A percentile compares a stretch with the other conserved stretches of the same genome.
Conservation (phyloP, 1,140 invertebrate genomes). For the Lucilia sericata region DNA sequence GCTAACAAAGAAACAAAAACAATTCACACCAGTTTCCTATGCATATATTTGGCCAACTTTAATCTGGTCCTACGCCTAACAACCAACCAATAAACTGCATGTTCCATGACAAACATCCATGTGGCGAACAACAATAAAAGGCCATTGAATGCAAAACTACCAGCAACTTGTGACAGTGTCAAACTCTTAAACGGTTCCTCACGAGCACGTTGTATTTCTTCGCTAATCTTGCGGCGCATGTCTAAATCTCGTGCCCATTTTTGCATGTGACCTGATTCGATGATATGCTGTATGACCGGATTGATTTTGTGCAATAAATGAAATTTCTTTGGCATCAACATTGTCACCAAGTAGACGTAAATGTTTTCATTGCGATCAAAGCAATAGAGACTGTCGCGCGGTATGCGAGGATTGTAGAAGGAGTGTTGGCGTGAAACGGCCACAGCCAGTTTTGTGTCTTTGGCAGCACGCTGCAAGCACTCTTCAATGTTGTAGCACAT, state of each 20-base stretch:
- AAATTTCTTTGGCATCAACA: slow-evolving; percentile 63
- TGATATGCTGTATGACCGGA: slow-evolving; percentile 60
- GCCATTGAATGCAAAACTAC: slow-evolving; percentile 54
- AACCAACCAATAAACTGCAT: slow-evolving; percentile 48
- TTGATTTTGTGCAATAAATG: slow-evolving; percentile 63
- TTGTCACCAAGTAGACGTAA: slow-evolving; percentile 60
- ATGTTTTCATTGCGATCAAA: slow-evolving; percentile 62
- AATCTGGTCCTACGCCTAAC: slow-evolving; percentile 49
- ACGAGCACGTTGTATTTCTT: slow-evolving; percentile 53
- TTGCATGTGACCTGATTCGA: slow-evolving; percentile 65
- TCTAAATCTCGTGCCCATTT: slow-evolving; percentile 63
- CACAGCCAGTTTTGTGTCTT: slow-evolving; percentile 57
- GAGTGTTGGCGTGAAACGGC: slow-evolving; percentile 62
- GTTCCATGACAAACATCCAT: slow-evolving; percentile 53
- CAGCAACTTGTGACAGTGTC: slow-evolving; percentile 55
- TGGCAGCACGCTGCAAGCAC: slow-evolving; percentile 58
- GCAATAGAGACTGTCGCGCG: slow-evolving; percentile 56
- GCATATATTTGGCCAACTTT: slow-evolving; percentile 48
- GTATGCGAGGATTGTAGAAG: slow-evolving; percentile 61
- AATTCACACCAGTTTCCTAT: slow-evolving; percentile 48
- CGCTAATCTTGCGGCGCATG: slow-evolving; percentile 58
- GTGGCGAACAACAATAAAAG: slow-evolving; percentile 51
- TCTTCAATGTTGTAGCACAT: slow-evolving; percentile 64
- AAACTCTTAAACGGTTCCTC: slow-evolving; percentile 58
- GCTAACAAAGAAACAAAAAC: not conserved